These are phyloP conservation scores for Petrolisthes cinctipes DNA, from an alignment of 2,888 invertebrate genomes.

Conservation along the genomic window DNA sequence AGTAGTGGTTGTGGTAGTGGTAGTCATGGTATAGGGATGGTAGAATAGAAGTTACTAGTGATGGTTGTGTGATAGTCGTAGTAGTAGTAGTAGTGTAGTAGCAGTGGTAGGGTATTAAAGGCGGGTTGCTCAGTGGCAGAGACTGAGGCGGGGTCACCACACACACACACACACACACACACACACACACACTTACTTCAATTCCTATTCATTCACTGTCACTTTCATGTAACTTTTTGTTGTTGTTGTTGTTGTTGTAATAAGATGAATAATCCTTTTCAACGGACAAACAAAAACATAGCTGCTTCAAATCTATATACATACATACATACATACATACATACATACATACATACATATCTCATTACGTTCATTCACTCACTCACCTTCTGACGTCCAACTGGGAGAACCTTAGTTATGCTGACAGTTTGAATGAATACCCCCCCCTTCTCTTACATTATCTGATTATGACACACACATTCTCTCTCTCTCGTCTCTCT, in stretches of 20 bases:
- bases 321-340: too few relatives aligned
- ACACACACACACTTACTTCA: neutral
- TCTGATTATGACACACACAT: neutral
- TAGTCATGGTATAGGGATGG: neutral
- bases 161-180: conserved; percentile 7
- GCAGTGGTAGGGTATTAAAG: neutral
- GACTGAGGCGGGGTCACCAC: neutral
- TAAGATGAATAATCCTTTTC: too few relatives aligned
- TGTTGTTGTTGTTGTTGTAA: too few relatives aligned
- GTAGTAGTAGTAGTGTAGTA: conserved; percentile 12
- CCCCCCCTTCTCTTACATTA: neutral
- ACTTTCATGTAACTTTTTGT: too few relatives aligned
- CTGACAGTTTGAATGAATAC: neutral
- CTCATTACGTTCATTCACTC: too few relatives aligned
- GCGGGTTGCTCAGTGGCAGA: neutral
- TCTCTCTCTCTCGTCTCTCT: neutral
- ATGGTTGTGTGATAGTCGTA: neutral
- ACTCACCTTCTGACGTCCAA: too few relatives aligned
- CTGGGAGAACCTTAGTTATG: neutral
- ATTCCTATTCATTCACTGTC: neutral
- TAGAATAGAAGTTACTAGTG: too few relatives aligned
- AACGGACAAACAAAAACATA: too few relatives aligned
- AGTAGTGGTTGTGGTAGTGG: conserved; percentile 8
- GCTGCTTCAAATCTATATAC: too few relatives aligned
- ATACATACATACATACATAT: too few relatives aligned